Evolutionary conservation across 2,888 invertebrate species (phyloP), one percentile per base, ranked within the genome.

Genomic region (Augochlorella aurata): DNA sequence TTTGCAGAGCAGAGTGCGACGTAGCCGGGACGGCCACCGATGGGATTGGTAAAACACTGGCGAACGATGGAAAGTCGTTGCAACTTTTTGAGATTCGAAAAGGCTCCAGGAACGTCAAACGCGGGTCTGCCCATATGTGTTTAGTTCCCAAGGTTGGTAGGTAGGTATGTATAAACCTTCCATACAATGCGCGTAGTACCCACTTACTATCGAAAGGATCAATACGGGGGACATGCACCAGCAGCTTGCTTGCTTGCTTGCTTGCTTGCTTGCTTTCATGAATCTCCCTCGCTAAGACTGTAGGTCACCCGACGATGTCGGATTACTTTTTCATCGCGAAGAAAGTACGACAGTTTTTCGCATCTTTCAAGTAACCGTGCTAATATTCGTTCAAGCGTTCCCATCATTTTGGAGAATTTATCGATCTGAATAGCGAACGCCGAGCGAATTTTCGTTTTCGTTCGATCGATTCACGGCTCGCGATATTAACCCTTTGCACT

Each of bases 121-220:
- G 69, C 72, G 52, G 49, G 67, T 65, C 77, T 74, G 82, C 68
- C 61, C 79, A 68, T 73, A 78, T 77, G 77, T 82, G 75, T 86
- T 87, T 84, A 78, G 87, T 86, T 87, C 63, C 69, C 84, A 86
- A 87, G 86, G 88, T 86, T 87, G 87, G 86, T 86, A 87, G 83
- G 81, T 86, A 87, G 81, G 83, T 86, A 86, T 84, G 82, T 85
- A 82, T 88, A 87, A 87, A 88, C 84, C 86, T 87, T 86, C 88
- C 79, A 72, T 86, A 87, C 84, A 88, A 88, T 87, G 87, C 87
- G 87, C 86, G 86, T 86, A 85, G 87, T 90, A 88, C 86, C 87
- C 88, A 89, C 90, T 91, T 91, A 90, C 90, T 90, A 90, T 91
- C 91, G 91, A 90, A 90, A 91, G 90, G 90, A 91, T 91, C 91